Conservation (phyloP, 1,140 invertebrate genomes). For the Ptiloglossa arizonensis region DNA sequence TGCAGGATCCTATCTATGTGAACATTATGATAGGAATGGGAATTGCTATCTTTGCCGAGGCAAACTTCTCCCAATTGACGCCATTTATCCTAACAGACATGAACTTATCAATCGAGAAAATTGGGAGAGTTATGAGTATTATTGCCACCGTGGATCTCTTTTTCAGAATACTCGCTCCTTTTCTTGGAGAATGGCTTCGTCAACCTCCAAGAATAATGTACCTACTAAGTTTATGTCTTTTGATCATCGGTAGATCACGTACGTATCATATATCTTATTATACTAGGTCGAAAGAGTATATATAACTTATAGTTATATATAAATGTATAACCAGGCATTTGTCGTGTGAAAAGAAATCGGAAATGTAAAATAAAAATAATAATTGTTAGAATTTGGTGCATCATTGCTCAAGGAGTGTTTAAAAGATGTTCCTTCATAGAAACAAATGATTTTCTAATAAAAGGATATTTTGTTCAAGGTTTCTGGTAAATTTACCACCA, state of each 20-base stretch:
- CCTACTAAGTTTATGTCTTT: slow-evolving; percentile 85
- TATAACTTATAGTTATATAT: no score
- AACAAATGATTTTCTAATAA: no score
- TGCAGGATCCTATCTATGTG: slow-evolving; percentile 83
- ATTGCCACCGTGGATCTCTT: slow-evolving; percentile 84
- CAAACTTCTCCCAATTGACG: slow-evolving; percentile 86
- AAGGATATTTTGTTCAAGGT: no score
- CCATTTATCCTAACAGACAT: slow-evolving; percentile 86
- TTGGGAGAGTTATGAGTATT: slow-evolving; percentile 84
- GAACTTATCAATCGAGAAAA: slow-evolving; percentile 82
- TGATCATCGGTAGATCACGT: slow-evolving; percentile 86
- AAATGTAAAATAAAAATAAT: no score
- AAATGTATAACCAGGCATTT: no score
- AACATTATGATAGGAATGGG: slow-evolving; percentile 87
- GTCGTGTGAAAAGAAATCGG: no score
- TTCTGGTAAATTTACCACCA: no score
- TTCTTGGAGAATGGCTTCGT: slow-evolving; percentile 85
- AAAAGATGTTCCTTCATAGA: no score
- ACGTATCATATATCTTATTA: slow-evolving; percentile 65
- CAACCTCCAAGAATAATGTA: slow-evolving; percentile 87
- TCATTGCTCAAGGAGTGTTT: no score
- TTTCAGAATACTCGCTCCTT: slow-evolving; percentile 84
- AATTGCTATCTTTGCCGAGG: slow-evolving; percentile 86
- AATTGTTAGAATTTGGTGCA: no score
- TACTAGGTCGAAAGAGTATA: no score